Conservation (phyloP, 2,888 invertebrate species). For the Podabrus alpinus region DNA sequence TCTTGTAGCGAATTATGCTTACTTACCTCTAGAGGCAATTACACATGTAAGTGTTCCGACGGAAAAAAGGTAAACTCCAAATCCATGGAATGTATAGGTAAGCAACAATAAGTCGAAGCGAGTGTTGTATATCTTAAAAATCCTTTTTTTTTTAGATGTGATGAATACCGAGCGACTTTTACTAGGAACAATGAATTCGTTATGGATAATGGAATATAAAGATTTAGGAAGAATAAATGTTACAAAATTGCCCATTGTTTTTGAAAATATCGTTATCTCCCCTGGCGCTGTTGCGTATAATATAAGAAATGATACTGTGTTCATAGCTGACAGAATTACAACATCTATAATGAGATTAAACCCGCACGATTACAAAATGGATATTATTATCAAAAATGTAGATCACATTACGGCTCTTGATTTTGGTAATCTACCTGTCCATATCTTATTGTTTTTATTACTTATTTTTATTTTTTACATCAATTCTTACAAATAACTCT, state of each 20-base stretch:
- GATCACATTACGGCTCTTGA: slow-evolving; percentile 60
- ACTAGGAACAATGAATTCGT: slow-evolving; percentile 61
- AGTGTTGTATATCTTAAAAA: not conserved
- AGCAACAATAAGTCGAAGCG: slow-evolving; percentile 2
- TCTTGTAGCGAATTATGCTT: slow-evolving; percentile 81
- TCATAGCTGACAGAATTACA: slow-evolving; percentile 59
- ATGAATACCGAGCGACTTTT: slow-evolving; percentile 59
- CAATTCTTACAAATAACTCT: no score
- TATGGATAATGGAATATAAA: slow-evolving; percentile 69
- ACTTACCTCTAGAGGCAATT: slow-evolving; percentile 61
- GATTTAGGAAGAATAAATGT: slow-evolving; percentile 68
- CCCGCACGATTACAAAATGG: slow-evolving; percentile 39
- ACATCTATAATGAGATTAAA: slow-evolving; percentile 57
- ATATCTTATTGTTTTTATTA: not conserved
- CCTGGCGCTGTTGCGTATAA: slow-evolving; percentile 75
- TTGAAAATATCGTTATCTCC: slow-evolving; percentile 62
- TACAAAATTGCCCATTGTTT: slow-evolving; percentile 45
- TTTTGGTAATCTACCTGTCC: slow-evolving; percentile 55
- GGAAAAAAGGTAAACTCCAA: slow-evolving; percentile 65
- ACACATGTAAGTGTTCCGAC: slow-evolving; percentile 77
- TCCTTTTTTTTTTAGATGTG: slow-evolving; percentile 50
- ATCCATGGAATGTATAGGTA: slow-evolving; percentile 62
- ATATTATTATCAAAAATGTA: not conserved
- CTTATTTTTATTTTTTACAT: no score
- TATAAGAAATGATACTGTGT: slow-evolving; percentile 58